Conservation (phyloP, 2,888 invertebrate genomes). For the Sacculina carcini region DNA sequence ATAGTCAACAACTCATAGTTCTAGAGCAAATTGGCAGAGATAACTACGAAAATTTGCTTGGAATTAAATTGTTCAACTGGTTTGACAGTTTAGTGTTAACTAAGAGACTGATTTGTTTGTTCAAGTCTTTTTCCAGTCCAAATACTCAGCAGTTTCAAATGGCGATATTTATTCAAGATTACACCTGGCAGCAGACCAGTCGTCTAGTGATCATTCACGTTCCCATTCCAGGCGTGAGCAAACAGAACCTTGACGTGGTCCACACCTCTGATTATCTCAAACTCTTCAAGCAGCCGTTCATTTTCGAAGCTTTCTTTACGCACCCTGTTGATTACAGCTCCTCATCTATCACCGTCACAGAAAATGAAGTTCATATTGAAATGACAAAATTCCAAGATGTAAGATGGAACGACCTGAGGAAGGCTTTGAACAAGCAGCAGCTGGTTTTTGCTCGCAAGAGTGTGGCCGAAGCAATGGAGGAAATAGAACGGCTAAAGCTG, state of each 20-base stretch:
- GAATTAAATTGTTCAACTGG: too few relatives aligned
- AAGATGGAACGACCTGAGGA: not conserved
- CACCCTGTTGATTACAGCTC: constrained; percentile 31
- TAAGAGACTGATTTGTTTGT: too few relatives aligned
- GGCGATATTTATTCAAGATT: constrained; percentile 49
- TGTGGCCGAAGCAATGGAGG: not conserved
- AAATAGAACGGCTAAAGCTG: not conserved
- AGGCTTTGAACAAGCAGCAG: not conserved
- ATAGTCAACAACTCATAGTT: too few relatives aligned
- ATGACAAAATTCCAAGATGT: constrained; percentile 29
- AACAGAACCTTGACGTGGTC: constrained; percentile 39
- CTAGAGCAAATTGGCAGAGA: too few relatives aligned
- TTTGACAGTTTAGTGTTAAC: too few relatives aligned
- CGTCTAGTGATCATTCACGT: constrained; percentile 33
- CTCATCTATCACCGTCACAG: constrained; percentile 36
- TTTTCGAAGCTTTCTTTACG: constrained; percentile 45
- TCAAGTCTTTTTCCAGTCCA: too few relatives aligned
- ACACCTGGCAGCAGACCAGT: constrained; percentile 43
- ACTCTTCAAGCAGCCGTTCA: constrained; percentile 31
- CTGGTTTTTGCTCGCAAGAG: not conserved
- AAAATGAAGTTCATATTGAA: constrained; percentile 35
- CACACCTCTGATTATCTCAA: constrained; percentile 41
- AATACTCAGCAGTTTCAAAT: too few relatives aligned
- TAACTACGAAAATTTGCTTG: too few relatives aligned
- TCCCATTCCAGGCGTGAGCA: constrained; percentile 32